These are phyloP conservation scores for Lasaia peninsularis DNA, from an alignment of 1,140 invertebrate genomes.

Conservation along the genomic window DNA sequence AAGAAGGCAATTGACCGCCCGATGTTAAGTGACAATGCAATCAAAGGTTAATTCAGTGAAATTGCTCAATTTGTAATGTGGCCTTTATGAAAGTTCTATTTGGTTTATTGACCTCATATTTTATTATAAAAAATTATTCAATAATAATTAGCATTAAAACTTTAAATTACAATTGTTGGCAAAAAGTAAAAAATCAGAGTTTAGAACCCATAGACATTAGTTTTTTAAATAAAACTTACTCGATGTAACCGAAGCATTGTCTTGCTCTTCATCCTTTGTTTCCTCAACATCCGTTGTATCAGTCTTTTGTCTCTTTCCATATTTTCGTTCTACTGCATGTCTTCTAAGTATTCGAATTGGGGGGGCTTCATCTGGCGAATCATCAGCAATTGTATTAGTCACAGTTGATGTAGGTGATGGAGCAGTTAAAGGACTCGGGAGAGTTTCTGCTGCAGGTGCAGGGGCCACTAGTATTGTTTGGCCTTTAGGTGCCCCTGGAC, in stretches of 20 bases:
- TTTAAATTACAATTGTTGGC: too few species aligned
- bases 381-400: slow-evolving; percentile 33
- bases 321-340: slow-evolving; percentile 57
- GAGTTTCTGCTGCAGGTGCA: slow-evolving; percentile 35
- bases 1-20: too few species aligned
- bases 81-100: too few species aligned
- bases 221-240: slow-evolving; percentile 38
- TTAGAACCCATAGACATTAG: background rate
- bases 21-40: too few species aligned
- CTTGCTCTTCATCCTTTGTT: slow-evolving; percentile 44
- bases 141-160: too few species aligned
- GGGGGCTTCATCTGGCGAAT: slow-evolving; percentile 44
- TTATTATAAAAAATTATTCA: too few species aligned
- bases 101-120: too few species aligned
- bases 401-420: slow-evolving; percentile 26
- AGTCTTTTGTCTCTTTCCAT: slow-evolving; percentile 65
- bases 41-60: too few species aligned
- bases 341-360: slow-evolving; percentile 46
- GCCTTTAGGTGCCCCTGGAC: slow-evolving; percentile 56
- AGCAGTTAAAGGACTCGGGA: slow-evolving; percentile 23
- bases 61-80: too few species aligned
- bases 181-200: background rate
- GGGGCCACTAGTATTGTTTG: slow-evolving; percentile 71
- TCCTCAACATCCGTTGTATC: slow-evolving; percentile 41
- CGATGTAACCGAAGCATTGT: slow-evolving; percentile 43